Evolutionary conservation across 2,113 vertebrate genomes (phyloP).

Genomic region (Cyprichromis sp.): DNA sequence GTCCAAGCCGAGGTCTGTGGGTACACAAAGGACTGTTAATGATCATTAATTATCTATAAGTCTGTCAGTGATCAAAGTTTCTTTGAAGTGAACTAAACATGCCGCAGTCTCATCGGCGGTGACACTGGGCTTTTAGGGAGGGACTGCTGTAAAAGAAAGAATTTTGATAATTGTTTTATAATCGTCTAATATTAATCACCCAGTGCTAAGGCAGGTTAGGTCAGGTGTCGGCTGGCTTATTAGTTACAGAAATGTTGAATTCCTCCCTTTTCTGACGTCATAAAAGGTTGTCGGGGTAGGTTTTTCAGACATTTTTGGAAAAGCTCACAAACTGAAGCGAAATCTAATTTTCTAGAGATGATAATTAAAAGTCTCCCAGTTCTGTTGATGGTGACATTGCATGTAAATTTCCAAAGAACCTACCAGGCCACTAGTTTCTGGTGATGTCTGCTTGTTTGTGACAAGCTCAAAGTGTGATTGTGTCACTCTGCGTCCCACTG

Average conservation of each 20-base stretch:
- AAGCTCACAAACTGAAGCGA: not conserved
- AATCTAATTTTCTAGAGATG: not conserved
- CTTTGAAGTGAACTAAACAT: not conserved
- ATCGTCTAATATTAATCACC: not conserved
- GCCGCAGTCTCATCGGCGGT: not conserved
- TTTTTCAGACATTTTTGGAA: not conserved
- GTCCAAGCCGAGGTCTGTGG: not conserved
- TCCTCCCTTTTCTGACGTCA: not conserved
- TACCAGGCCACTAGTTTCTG: not conserved
- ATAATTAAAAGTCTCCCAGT: not conserved
- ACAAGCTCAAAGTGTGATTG: not conserved
- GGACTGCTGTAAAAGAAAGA: not conserved
- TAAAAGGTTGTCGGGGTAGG: not conserved
- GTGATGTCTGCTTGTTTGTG: not conserved
- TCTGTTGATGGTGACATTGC: not conserved
- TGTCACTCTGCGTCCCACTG: not conserved
- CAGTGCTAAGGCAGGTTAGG: not conserved
- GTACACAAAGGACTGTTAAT: not conserved
- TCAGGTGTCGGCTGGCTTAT: not conserved
- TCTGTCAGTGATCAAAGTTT: not conserved
- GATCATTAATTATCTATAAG: not conserved
- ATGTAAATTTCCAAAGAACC: not conserved
- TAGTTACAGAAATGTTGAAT: not conserved
- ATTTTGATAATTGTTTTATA: not conserved
- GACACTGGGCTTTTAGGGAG: not conserved